Evolutionary conservation across 2,113 vertebrate species (phyloP).

Genomic region (Dolichallabes microphthalmus): DNA sequence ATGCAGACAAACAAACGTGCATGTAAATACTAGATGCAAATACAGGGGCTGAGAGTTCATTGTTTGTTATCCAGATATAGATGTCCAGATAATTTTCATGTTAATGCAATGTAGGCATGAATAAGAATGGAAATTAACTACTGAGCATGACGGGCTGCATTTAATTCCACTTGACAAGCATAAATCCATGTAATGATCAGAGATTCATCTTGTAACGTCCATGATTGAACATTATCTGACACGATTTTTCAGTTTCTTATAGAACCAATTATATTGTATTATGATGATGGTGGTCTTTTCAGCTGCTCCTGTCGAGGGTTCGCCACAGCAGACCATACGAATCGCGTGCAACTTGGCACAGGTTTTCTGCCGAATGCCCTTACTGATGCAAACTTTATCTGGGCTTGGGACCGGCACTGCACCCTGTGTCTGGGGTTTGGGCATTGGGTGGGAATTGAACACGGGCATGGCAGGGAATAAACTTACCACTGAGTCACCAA

Average conservation of each 20-base stretch:
- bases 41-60: neutral
- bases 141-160: neutral
- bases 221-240: neutral
- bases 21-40: neutral
- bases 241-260: neutral
- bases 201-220: neutral
- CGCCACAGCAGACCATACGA: too few species aligned
- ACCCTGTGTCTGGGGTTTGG: too few species aligned
- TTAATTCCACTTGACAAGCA: neutral
- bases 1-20: neutral
- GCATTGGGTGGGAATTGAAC: too few species aligned
- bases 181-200: neutral
- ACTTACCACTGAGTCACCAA: too few species aligned
- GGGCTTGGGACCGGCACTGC: too few species aligned
- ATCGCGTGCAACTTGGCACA: too few species aligned
- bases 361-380: too few species aligned
- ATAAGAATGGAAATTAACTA: neutral
- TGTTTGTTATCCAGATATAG: neutral
- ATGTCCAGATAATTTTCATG: neutral
- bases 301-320: too few species aligned
- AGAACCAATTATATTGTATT: neutral
- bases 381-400: too few species aligned
- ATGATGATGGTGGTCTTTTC: too few species aligned
- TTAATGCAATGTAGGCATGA: neutral
- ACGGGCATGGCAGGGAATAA: too few species aligned